Evolutionary conservation across 2,113 vertebrate genomes (phyloP).

Genomic region (Oncorhynchus keta): DNA sequence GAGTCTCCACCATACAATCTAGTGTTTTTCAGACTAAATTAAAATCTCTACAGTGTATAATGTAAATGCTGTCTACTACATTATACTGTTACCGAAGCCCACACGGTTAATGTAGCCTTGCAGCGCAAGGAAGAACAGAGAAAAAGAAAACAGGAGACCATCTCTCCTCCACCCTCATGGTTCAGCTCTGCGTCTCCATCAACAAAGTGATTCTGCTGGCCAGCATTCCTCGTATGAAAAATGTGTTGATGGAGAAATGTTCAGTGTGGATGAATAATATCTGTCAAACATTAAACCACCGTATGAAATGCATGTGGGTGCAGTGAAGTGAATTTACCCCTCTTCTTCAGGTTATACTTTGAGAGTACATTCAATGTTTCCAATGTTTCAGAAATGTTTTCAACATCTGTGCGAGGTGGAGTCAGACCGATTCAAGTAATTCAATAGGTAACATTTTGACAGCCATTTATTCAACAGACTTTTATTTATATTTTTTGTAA

Average conservation of each 20-base stretch:
- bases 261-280: neutral
- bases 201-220: neutral
- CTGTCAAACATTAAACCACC: neutral
- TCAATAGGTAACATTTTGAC: too few relatives aligned
- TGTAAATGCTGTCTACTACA: too few relatives aligned
- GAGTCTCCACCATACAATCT: too few relatives aligned
- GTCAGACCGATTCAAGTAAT: too few relatives aligned
- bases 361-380: neutral
- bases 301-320: neutral
- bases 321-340: neutral
- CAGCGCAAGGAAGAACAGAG: neutral
- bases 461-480: too few relatives aligned
- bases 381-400: neutral
- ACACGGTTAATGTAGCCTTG: too few relatives aligned
- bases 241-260: neutral
- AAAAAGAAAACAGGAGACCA: neutral
- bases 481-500: too few relatives aligned
- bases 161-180: neutral
- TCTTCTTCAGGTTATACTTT: neutral
- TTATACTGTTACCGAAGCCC: too few relatives aligned
- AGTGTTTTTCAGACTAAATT: too few relatives aligned
- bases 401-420: conserved; percentile 31
- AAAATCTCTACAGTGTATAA: too few relatives aligned
- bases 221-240: neutral
- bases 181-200: neutral